Percentiles rank a stretch among this genome's conserved stretches.
phyloP scores from a whole-genome alignment of 1,140 invertebrate species.

The Battus philenor region DNA sequence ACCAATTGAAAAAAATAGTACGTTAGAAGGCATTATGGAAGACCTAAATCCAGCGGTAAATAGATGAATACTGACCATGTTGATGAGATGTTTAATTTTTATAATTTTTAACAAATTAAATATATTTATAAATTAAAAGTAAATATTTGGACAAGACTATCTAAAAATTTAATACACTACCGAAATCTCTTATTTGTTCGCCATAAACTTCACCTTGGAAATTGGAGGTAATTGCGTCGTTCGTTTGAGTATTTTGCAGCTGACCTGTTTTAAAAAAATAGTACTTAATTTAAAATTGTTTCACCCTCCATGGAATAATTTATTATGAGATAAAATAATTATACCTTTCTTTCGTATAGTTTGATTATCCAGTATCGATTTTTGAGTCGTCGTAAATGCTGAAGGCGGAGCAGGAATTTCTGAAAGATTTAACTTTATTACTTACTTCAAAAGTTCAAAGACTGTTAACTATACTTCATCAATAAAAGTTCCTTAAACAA shows the following conservation, averaged over 20 bases:
- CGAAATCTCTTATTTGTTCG: constrained; percentile 63
- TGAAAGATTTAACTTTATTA: too few species aligned
- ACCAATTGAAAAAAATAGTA: too few species aligned
- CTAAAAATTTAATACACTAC: constrained; percentile 40
- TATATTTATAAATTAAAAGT: too few species aligned
- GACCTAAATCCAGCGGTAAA: background rate
- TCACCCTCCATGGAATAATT: background rate
- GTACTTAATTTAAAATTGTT: constrained; percentile 9
- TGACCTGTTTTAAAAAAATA: constrained; percentile 40
- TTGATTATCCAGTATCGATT: constrained; percentile 61
- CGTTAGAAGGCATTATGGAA: too few species aligned
- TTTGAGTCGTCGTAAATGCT: constrained; percentile 58
- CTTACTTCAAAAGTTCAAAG: too few species aligned
- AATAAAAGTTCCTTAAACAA: too few species aligned
- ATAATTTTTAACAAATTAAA: too few species aligned
- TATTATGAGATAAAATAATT: background rate
- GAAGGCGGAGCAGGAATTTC: constrained; percentile 68
- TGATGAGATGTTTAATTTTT: constrained; percentile 3
- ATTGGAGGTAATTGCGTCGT: constrained; percentile 62
- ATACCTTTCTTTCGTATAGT: constrained; percentile 65
- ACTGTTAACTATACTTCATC: too few species aligned
- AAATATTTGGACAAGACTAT: too few species aligned
- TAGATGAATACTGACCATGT: background rate
- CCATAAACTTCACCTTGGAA: constrained; percentile 64
- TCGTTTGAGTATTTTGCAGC: constrained; percentile 44